Conservation (phyloP, 1,140 invertebrate species). For the Drosophila grimshawi region DNA sequence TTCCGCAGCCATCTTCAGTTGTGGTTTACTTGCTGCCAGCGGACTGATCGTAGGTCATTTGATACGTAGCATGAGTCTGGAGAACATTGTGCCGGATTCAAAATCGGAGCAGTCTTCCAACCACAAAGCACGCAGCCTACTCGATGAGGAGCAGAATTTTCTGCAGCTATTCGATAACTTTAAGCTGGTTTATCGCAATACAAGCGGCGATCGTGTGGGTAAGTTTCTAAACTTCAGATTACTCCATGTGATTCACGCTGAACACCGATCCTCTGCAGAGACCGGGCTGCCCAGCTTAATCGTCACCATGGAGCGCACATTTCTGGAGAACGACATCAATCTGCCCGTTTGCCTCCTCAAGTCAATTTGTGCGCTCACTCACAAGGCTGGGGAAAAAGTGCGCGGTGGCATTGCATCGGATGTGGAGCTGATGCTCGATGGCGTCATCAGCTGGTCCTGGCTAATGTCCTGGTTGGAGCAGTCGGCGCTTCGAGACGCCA, state of each 20-base stretch:
- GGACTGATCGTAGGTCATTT: conserved; percentile 60
- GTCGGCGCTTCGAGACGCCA: conserved; percentile 49
- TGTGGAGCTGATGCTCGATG: conserved; percentile 61
- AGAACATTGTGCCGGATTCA: conserved; percentile 42
- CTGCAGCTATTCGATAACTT: conserved; percentile 61
- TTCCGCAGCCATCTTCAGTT: conserved; percentile 62
- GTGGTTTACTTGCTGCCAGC: conserved; percentile 59
- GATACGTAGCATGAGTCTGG: conserved; percentile 62
- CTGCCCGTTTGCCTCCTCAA: conserved; percentile 65
- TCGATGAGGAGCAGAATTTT: conserved; percentile 36
- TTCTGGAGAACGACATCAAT: conserved; percentile 66
- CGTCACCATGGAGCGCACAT: conserved; percentile 56
- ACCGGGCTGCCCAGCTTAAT: conserved; percentile 56
- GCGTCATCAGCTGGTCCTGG: conserved; percentile 60
- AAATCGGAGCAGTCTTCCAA: conserved; percentile 16
- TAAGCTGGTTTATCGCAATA: conserved; percentile 71
- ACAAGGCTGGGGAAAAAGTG: conserved; percentile 40
- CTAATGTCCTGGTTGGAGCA: conserved; percentile 54
- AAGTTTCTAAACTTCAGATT: not conserved
- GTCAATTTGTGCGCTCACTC: conserved; percentile 55
- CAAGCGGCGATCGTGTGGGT: conserved; percentile 68
- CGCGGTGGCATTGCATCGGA: conserved; percentile 46
- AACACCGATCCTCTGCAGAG: conserved; percentile 32
- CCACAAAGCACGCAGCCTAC: conserved; percentile 20
- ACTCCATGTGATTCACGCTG: not conserved